Evolutionary conservation across 1,140 invertebrate genomes (phyloP), one percentile per base, ranked within the genome.

Genomic region (Cryptotermes secundus): DNA sequence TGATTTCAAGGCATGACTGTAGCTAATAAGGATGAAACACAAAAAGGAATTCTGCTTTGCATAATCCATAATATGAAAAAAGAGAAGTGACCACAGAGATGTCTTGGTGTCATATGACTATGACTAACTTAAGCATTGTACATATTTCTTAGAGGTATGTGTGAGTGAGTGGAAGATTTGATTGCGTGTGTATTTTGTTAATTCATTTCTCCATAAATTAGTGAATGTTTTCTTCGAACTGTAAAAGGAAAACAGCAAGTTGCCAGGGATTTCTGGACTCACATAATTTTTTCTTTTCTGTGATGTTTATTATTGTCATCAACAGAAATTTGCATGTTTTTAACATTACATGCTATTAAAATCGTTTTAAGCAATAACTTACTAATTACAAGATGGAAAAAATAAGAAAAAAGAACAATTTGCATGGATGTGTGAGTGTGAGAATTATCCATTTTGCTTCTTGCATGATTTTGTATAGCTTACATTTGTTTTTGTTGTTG

Each of bases 201-300:
- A 36, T 80, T 34, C 9, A 80, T 9, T 36, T 80, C 19, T 36
- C 12, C 34, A 31, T 24, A 26, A 31, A 42, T 4, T 81, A 22
- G n/a, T 81, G 34, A 42, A 26, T 81, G 42, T 42, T 81, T 42
- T 81, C 24, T 81, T 36, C 31, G 10, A 19, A 81, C 42, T 38
- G 42, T 42, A 42, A 38, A 19, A 38, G 26, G 36, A 34, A 53
- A 59, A 31, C 81, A 85, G 22, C 80, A 85, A 80, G 72, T 24
- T 79, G 81, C n/a, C 83, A 81, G 83, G 85, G 85, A 85, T 85
- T 85, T 85, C 85, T 85, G 85, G 85, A 83, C 85, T 85, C 59
- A 45, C 45, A 36, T 72, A 31, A 35, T 65, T n/a, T 38, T 24
- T 84, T 80, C 38, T 53, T 12, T 42, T 80, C 22, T 84, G 42